Base-by-base conservation (phyloP, 2,888 invertebrate genomes). In the Xestia rhomboidea region DNA sequence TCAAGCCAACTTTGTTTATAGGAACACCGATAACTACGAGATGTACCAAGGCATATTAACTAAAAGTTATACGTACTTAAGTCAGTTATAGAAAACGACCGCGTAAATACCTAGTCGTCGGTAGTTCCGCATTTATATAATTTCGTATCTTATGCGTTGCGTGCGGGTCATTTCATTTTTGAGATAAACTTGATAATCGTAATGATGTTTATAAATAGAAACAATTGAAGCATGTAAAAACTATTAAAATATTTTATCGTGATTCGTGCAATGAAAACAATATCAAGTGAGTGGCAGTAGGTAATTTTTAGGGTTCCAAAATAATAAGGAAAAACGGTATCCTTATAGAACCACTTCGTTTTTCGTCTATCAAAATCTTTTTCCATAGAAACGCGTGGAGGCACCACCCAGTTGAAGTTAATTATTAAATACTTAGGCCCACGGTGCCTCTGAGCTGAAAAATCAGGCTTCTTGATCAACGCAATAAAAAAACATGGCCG, bases 161-260 rank as follows among this genome's bases (percentile, higher is more conserved):
- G 64, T 76, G 68, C 41, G 64, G 79, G 77, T 79, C 79, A 77
- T 41, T 79, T 64, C 34, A 77, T 79, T 77, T 34, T n/a, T 34
- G 44, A 79, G 46, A 82, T 83, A 68, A 63, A 44, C 2, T 68
- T 41, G 24, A 57, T 60, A 64, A 77, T 44, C 49, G 13, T 44
- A 24, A 21, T 27, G 24, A 68, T 80, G 83, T 80, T 80, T 77
- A 64, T 60, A 60, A 30, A 64, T 76, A 76, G 30, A 82, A 79
- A 82, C 21, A 76, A 57, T 82, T 24, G 41, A n/a, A 34, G 15
- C 46, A 1, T 74, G 21, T 34, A 18, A 66, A 51, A 73, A 1
- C 15, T 11, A 66, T 74, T 71, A 24, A 49, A 46, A 49, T 30
- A 0, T 64, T 57, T 78, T 74, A 82, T 82, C 54, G 8, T 15